A percentile compares a stretch with the other conserved stretches of the same genome.
Conservation (phyloP, 2,113 vertebrate genomes). For the Riparia riparia region DNA sequence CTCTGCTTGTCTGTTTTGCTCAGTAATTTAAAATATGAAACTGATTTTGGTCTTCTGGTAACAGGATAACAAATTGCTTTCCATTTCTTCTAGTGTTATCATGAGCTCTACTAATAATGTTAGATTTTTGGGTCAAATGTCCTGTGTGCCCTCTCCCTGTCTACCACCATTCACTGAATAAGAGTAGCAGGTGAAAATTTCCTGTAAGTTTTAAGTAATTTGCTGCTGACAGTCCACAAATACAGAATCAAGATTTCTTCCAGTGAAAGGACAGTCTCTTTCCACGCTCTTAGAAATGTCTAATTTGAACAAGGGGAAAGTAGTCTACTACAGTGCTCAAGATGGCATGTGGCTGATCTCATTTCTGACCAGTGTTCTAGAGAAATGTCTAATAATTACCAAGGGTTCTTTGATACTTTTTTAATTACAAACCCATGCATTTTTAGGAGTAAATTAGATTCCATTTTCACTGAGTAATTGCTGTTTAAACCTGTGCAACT, state of each 20-base stretch:
- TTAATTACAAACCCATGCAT: not conserved
- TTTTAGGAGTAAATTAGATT: not conserved
- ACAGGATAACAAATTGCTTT: not conserved
- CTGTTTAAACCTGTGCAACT: not conserved
- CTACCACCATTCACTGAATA: not conserved
- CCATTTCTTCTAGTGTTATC: rapidly evolving
- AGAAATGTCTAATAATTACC: not conserved
- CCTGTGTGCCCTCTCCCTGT: not conserved
- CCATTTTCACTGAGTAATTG: not conserved
- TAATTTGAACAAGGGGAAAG: not conserved
- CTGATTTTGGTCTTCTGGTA: not conserved
- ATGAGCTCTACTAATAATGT: not conserved
- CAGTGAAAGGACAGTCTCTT: not conserved
- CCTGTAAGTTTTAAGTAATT: not conserved
- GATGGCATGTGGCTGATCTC: not conserved
- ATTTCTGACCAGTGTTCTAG: not conserved
- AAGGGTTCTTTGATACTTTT: not conserved
- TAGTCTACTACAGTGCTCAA: rapidly evolving
- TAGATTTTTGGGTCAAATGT: not conserved
- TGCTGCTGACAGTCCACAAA: not conserved
- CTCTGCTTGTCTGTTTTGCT: not conserved
- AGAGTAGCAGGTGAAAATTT: not conserved
- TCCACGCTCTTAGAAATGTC: not conserved
- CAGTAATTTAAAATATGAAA: not conserved
- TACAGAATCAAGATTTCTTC: not conserved